A percentile compares a stretch with the other conserved stretches of the same genome.
Evolutionary conservation across 2,888 invertebrate species (phyloP).

Genomic region (Chymomyza fuscimana): DNA sequence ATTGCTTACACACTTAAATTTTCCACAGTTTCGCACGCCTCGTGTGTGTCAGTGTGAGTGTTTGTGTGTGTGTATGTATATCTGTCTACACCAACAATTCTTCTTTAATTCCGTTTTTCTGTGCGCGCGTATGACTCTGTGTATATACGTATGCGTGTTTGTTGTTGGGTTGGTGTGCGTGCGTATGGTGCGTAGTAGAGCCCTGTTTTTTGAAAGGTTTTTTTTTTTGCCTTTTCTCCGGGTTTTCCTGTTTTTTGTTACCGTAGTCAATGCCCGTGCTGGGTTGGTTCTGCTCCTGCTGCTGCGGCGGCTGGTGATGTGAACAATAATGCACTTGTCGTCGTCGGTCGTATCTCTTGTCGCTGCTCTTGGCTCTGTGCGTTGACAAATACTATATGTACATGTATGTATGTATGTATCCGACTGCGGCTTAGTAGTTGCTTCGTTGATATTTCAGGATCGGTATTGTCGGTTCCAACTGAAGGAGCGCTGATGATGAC

Average conservation of each 20-base stretch:
- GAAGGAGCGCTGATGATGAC: neutral
- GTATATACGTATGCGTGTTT: constrained; percentile 5
- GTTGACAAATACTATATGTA: constrained; percentile 27
- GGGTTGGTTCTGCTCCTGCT: constrained; percentile 19
- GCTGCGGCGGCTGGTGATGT: constrained; percentile 32
- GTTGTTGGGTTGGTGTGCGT: neutral
- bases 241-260: constrained; percentile 22
- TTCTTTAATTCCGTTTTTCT: constrained; percentile 4
- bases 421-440: neutral
- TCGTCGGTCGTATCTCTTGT: constrained; percentile 1
- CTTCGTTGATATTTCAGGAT: constrained; percentile 17
- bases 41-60: neutral
- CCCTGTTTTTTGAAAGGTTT: neutral
- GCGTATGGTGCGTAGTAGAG: neutral
- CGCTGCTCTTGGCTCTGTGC: constrained; percentile 33
- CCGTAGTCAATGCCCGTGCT: constrained; percentile 12
- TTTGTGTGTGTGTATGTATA: constrained; percentile 2
- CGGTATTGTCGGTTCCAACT: constrained; percentile 23
- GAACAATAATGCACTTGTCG: constrained; percentile 34
- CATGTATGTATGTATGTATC: constrained; percentile 47
- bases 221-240: constrained; percentile 17
- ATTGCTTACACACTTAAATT: neutral
- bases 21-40: neutral
- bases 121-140: neutral
- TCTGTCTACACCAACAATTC: constrained; percentile 2